A percentile compares a stretch with the other conserved stretches of the same genome.
These are phyloP conservation scores for Epizoanthus scotinus DNA, from an alignment of 92 coral and sea anemone species.

Conservation along the genomic window DNA sequence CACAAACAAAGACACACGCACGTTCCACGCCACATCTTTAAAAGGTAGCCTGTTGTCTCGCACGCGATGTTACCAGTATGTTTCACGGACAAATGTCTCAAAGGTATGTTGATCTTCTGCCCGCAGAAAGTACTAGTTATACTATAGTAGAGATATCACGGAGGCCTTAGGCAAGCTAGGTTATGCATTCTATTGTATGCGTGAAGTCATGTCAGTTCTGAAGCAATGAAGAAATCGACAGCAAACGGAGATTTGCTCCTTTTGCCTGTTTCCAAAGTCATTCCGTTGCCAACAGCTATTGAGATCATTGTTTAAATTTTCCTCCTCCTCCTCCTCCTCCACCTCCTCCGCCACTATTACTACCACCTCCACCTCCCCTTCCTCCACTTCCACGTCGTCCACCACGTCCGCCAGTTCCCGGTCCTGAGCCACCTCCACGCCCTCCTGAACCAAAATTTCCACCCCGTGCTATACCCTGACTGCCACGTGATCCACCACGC, in stretches of 20 bases:
- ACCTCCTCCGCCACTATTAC: constrained; percentile 63
- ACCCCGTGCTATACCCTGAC: constrained; percentile 59
- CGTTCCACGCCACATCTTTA: neutral
- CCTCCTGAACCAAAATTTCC: constrained; percentile 55
- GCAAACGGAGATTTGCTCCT: neutral
- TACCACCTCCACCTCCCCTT: constrained; percentile 58
- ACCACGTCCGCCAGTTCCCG: constrained; percentile 73
- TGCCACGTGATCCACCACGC: constrained; percentile 77
- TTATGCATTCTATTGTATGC: constrained; percentile 20
- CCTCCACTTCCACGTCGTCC: constrained; percentile 74
- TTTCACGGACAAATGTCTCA: neutral
- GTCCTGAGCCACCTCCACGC: constrained; percentile 78
- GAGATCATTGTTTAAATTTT: constrained; percentile 52
- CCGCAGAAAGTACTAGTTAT: constrained; percentile 14
- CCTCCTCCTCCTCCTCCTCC: constrained; percentile 76
- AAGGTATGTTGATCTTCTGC: neutral
- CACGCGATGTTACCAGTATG: neutral
- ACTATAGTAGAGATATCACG: constrained; percentile 5
- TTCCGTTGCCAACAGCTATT: neutral
- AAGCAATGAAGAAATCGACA: constrained; percentile 10
- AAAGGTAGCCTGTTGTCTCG: neutral
- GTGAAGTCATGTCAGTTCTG: constrained; percentile 26
- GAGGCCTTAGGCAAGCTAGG: constrained; percentile 5
- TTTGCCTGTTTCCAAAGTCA: neutral
- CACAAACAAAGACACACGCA: neutral